Evolutionary conservation across 2,113 vertebrate species (phyloP).

Genomic region (Dromiciops gliroides): DNA sequence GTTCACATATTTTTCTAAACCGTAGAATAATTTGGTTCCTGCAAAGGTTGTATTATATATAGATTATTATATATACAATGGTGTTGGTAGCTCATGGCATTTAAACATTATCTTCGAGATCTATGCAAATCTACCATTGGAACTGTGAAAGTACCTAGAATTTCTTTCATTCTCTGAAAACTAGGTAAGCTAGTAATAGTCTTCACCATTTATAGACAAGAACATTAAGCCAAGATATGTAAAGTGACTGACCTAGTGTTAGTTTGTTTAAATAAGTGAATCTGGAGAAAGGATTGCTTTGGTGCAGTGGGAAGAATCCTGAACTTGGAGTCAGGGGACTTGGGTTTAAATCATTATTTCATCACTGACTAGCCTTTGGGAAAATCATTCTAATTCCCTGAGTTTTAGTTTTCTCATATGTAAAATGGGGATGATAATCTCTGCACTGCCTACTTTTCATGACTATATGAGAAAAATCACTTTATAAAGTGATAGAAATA

Average conservation of each 20-base stretch:
- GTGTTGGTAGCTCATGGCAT: slow-evolving; percentile 1
- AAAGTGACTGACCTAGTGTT: neutral
- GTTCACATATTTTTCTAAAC: neutral
- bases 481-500: neutral
- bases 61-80: no score
- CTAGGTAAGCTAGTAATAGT: neutral
- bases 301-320: neutral
- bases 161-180: neutral
- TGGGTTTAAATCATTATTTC: neutral
- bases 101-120: neutral
- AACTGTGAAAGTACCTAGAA: neutral
- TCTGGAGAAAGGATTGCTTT: neutral
- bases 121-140: neutral
- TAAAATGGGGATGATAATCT: neutral
- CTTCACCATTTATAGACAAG: neutral
- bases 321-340: neutral
- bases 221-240: neutral
- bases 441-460: neutral
- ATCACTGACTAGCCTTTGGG: neutral
- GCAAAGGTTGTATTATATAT: slow-evolving; percentile 13
- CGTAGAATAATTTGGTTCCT: slow-evolving; percentile 32
- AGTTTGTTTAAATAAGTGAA: neutral
- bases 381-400: neutral
- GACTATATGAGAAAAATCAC: neutral
- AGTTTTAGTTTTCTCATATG: neutral